phyloP scores from a whole-genome alignment of 1,140 invertebrate species.

The Caenorhabditis brenneri region DNA sequence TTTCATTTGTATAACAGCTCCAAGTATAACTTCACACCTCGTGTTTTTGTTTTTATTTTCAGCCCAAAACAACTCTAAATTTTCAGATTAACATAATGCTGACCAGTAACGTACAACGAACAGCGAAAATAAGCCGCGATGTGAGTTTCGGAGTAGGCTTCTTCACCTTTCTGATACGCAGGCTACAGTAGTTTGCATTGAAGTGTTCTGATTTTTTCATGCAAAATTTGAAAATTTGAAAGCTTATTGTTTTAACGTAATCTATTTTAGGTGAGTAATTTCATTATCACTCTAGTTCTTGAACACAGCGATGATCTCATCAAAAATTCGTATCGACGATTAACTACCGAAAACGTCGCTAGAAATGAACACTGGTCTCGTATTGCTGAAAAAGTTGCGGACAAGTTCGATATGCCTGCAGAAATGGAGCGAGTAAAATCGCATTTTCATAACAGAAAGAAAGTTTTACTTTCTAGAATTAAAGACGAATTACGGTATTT shows the following conservation, averaged over 20 bases:
- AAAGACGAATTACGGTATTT: background rate
- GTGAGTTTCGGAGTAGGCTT: no score
- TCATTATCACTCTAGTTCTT: background rate
- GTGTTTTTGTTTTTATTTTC: no score
- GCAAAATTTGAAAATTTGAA: no score
- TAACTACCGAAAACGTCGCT: background rate
- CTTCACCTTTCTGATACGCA: no score
- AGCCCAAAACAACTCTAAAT: no score
- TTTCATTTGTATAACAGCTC: no score
- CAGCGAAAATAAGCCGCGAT: background rate
- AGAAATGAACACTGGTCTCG: slow-evolving; percentile 23
- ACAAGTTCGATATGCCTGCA: slow-evolving; percentile 14
- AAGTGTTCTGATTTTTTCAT: no score
- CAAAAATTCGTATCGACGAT: slow-evolving; percentile 10
- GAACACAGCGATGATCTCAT: slow-evolving; percentile 23
- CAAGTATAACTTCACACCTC: no score
- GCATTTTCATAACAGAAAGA: slow-evolving; percentile 19
- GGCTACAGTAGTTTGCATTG: no score
- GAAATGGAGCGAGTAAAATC: slow-evolving; percentile 31
- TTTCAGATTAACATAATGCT: background rate
- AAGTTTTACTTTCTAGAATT: background rate
- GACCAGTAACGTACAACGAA: background rate
- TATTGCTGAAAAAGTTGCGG: slow-evolving; percentile 5
- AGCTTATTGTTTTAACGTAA: no score
- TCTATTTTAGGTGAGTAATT: background rate